These are phyloP conservation scores for Vidua chalybeata DNA, from an alignment of 2,113 vertebrate genomes.

Conservation along the genomic window DNA sequence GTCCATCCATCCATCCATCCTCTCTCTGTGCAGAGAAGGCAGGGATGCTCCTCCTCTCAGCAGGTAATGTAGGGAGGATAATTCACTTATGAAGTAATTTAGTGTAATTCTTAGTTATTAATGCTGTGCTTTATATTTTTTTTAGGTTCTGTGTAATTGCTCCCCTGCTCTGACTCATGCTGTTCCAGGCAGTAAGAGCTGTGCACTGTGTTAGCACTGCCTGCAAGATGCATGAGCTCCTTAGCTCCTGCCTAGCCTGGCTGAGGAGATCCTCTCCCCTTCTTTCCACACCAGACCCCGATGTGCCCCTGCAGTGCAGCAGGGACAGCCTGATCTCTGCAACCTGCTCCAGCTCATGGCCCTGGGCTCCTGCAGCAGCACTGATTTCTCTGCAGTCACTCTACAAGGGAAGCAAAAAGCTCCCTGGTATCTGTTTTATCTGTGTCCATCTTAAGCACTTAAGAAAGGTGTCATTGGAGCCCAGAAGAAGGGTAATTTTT, in stretches of 20 bases:
- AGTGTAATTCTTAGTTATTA: conserved; percentile 10
- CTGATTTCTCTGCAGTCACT: background rate
- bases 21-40: background rate
- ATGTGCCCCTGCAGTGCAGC: background rate
- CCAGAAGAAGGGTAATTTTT: background rate
- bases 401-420: background rate
- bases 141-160: background rate
- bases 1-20: background rate
- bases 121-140: background rate
- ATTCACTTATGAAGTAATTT: background rate
- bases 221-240: background rate
- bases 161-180: conserved; percentile 10
- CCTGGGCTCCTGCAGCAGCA: background rate
- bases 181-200: background rate
- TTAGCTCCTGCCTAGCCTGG: background rate
- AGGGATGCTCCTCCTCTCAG: background rate
- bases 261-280: background rate
- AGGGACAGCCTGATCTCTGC: background rate
- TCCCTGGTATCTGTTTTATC: background rate
- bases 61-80: background rate
- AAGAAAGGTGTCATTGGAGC: background rate
- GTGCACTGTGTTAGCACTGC: background rate
- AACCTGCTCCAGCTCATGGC: background rate
- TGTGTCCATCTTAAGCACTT: background rate
- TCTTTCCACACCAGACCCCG: background rate